phyloP scores from a whole-genome alignment of 2,113 vertebrate species.

The Bujurquina vittata region DNA sequence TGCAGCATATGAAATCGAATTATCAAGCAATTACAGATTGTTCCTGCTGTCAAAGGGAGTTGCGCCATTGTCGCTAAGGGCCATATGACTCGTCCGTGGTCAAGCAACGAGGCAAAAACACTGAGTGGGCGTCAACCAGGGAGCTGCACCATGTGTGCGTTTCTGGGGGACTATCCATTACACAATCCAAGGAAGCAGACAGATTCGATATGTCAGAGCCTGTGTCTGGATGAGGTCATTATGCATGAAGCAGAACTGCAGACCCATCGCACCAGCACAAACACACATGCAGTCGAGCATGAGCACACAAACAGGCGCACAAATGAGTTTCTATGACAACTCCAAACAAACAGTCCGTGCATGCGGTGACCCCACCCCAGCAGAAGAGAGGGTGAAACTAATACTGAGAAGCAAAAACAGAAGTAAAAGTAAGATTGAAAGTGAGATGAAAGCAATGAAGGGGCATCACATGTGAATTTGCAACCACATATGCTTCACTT shows the following conservation, averaged over 20 bases:
- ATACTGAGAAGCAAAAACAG: slow-evolving; percentile 27
- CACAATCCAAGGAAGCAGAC: slow-evolving; percentile 66
- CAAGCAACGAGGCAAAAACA: slow-evolving; percentile 34
- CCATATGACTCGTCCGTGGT: slow-evolving; percentile 23
- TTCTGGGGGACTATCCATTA: slow-evolving; percentile 56
- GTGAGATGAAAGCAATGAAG: background rate
- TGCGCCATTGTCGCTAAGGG: slow-evolving; percentile 7
- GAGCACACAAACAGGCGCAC: slow-evolving; percentile 39
- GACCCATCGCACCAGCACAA: slow-evolving; percentile 26
- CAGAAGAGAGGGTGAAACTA: slow-evolving; percentile 39
- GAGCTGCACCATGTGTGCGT: background rate
- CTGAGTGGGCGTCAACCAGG: slow-evolving; percentile 14
- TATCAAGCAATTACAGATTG: slow-evolving; percentile 6
- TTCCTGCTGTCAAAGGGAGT: slow-evolving; percentile 3
- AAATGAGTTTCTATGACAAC: slow-evolving; percentile 68
- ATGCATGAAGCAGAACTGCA: slow-evolving; percentile 58
- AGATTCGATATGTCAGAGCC: slow-evolving; percentile 56
- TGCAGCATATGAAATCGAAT: slow-evolving; percentile 14
- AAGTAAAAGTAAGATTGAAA: slow-evolving; percentile 21
- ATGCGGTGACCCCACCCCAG: slow-evolving; percentile 61
- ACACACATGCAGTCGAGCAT: slow-evolving; percentile 13
- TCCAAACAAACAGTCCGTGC: slow-evolving; percentile 74
- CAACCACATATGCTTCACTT: slow-evolving; percentile 48
- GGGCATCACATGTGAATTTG: background rate
- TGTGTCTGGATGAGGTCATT: slow-evolving; percentile 73